A percentile compares a stretch with the other conserved stretches of the same genome.
Evolutionary conservation across 2,113 vertebrate genomes (phyloP).

Genomic region (Chrysemys picta): DNA sequence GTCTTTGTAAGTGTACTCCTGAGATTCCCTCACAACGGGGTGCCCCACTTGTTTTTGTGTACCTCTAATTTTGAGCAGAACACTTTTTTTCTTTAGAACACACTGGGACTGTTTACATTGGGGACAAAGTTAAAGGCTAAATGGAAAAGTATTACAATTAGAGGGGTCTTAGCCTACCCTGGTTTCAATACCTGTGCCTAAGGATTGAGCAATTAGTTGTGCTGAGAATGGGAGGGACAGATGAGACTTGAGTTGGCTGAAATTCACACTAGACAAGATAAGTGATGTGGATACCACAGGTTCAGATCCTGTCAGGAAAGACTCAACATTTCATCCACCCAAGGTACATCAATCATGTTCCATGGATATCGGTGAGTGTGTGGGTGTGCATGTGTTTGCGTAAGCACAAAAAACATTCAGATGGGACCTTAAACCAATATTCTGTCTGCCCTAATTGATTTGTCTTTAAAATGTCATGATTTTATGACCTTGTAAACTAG

Average conservation of each 20-base stretch:
- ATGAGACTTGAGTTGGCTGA: neutral
- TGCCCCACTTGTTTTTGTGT: neutral
- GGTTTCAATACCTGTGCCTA: constrained; percentile 41
- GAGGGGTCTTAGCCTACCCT: neutral
- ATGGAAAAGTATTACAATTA: neutral
- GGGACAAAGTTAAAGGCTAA: neutral
- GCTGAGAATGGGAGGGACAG: neutral
- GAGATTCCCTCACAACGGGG: neutral
- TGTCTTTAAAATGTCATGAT: constrained; percentile 28
- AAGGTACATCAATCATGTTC: neutral
- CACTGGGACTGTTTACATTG: neutral
- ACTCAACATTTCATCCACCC: constrained; percentile 3
- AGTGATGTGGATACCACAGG: neutral
- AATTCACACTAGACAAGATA: constrained; percentile 27
- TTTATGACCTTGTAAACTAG: neutral
- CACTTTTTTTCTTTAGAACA: neutral
- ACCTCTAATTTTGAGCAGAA: neutral
- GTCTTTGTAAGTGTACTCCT: neutral
- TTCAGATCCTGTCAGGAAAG: constrained; percentile 3
- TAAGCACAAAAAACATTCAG: constrained; percentile 32
- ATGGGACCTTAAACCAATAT: constrained; percentile 35
- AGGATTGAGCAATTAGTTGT: neutral
- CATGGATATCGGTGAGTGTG: neutral
- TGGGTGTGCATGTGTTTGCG: neutral
- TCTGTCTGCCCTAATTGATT: neutral